A percentile compares a stretch with the other conserved stretches of the same genome.
phyloP scores from a whole-genome alignment of 2,888 invertebrate genomes.

The Erynnis tages region DNA sequence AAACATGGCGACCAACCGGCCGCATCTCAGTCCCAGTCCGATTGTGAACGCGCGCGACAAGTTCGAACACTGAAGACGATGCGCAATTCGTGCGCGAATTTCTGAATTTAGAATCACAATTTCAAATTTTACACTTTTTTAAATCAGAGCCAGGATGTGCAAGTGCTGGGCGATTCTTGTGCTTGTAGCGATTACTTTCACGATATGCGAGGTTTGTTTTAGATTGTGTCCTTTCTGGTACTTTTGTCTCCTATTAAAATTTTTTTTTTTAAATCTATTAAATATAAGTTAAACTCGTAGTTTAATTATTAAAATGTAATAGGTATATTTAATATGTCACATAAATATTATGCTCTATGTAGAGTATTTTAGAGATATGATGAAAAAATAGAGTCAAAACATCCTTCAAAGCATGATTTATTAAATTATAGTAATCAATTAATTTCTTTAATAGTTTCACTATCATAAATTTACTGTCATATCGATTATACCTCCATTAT shows the following conservation, averaged over 20 bases:
- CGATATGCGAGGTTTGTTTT: conserved; percentile 62
- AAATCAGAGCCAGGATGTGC: conserved; percentile 59
- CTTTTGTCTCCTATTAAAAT: conserved; percentile 13
- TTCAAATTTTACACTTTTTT: conserved; percentile 43
- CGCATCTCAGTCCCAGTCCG: conserved; percentile 66
- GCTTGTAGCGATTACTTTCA: conserved; percentile 60
- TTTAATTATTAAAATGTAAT: too few species aligned
- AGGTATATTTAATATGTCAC: too few species aligned
- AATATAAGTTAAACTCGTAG: too few species aligned
- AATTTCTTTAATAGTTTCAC: too few species aligned
- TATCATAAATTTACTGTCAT: too few species aligned
- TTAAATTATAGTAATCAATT: too few species aligned
- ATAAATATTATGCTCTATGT: too few species aligned
- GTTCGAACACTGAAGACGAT: conserved; percentile 53
- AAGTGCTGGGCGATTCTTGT: conserved; percentile 64
- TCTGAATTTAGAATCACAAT: conserved; percentile 50
- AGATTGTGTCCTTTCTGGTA: too few species aligned
- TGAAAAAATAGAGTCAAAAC: background rate
- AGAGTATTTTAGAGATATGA: too few species aligned
- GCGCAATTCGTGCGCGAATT: conserved; percentile 60
- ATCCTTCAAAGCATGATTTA: background rate
- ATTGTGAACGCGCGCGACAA: conserved; percentile 60
- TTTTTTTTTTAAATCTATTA: too few species aligned
- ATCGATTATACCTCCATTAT: too few species aligned
- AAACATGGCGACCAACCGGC: conserved; percentile 36